phyloP scores from a whole-genome alignment of 2,888 invertebrate genomes.

The Chydorus sphaericus region DNA sequence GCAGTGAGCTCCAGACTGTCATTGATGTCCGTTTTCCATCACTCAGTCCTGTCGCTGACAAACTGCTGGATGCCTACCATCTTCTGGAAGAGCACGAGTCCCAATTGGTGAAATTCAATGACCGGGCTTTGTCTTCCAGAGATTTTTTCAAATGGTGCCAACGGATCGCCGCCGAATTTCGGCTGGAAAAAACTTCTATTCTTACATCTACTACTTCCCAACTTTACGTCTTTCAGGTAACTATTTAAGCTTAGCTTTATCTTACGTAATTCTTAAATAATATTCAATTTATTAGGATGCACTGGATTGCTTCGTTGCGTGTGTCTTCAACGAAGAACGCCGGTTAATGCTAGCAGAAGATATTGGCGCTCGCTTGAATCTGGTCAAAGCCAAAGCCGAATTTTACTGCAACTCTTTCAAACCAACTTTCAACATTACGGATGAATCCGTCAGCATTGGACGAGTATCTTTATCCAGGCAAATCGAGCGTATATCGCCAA shows the following conservation, averaged over 20 bases:
- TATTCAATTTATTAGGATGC: too few species aligned
- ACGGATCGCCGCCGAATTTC: conserved; percentile 46
- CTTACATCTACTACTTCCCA: conserved; percentile 50
- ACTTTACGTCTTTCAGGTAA: conserved; percentile 59
- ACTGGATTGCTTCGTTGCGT: conserved; percentile 77
- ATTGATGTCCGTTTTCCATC: conserved; percentile 48
- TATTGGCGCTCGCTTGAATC: conserved; percentile 66
- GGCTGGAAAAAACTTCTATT: conserved; percentile 38
- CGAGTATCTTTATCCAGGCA: conserved; percentile 35
- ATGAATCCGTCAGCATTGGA: conserved; percentile 49
- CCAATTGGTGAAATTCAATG: neutral
- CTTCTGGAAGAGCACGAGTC: conserved; percentile 47
- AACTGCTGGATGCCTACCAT: conserved; percentile 69
- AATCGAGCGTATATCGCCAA: neutral
- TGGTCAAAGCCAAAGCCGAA: conserved; percentile 64
- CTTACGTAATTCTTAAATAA: too few species aligned
- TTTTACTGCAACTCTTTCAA: conserved; percentile 64
- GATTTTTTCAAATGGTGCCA: conserved; percentile 87
- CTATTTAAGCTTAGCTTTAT: too few species aligned
- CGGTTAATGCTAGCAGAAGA: conserved; percentile 51
- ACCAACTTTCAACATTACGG: conserved; percentile 48
- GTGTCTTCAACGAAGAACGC: conserved; percentile 43
- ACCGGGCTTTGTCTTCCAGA: conserved; percentile 27
- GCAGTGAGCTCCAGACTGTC: conserved; percentile 56
- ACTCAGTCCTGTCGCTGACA: conserved; percentile 52